Base-by-base conservation (phyloP, 2,888 invertebrate genomes). In the Steinernema carpocapsae region DNA sequence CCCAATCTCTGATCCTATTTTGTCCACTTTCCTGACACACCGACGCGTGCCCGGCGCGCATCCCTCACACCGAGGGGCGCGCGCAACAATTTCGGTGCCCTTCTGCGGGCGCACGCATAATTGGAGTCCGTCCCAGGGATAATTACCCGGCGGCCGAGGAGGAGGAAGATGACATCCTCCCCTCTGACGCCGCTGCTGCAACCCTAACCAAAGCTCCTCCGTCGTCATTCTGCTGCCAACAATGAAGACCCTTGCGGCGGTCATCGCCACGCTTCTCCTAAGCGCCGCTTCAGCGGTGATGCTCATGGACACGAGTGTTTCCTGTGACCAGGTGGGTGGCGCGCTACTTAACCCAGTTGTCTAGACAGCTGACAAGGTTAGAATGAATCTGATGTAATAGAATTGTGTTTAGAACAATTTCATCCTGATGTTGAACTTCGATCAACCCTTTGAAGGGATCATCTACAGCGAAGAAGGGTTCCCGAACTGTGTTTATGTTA, bases 401-500 rank as follows among this genome's bases (percentile, higher is more conserved):
- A 19, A 17, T n/a, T 32, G n/a, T 59, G 82, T 83, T 48, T 76
- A 85, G 86, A 82, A 80, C 17, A 86, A 86, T 72, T 86, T 86
- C 77, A 75, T 87, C 1, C 79, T 86, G 7, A 79, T 81, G 72
- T 80, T 86, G 46, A 79, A 79, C 48, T 86, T 86, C 74, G 86
- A 86, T 75, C 81, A 81, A 12, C 78, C 80, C 1, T 86, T 86
- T 73, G 79, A 73, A 7, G 86, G 86, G 7, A 78, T 82, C 29
- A 81, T 86, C 43, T 86, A 83, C 78, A 84, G 83, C 70, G 85
- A 86, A 59, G 79, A 84, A 71, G 86, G 86, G 10, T 76, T 74
- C 24, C 86, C 86, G 6, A 86, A 87, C 76, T 86, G 86, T 77
- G 83, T 86, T 72, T 87, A 86, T 76, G 81, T 86, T 17, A 86